These are phyloP conservation scores for Heliconius charithonia DNA, from an alignment of 2,888 invertebrate genomes.

Conservation along the genomic window DNA sequence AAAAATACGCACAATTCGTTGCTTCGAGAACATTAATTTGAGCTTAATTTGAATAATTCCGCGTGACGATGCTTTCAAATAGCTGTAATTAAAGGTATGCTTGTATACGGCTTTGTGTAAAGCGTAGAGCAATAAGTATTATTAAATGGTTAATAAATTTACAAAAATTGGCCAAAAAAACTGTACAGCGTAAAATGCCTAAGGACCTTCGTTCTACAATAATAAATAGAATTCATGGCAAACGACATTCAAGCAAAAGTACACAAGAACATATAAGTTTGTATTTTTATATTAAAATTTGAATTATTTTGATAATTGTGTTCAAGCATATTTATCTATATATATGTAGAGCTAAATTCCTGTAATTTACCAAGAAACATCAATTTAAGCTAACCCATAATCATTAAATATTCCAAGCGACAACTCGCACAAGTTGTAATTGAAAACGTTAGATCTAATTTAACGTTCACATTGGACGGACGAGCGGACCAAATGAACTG, in stretches of 20 bases:
- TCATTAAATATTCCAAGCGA: constrained; percentile 9
- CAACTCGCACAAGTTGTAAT: constrained; percentile 6
- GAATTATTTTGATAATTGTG: too few relatives aligned
- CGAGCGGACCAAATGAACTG: constrained; percentile 35
- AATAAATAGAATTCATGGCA: too few relatives aligned
- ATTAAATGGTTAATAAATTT: constrained; percentile 33
- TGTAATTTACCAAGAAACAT: neutral
- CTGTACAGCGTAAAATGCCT: neutral
- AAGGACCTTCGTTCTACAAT: neutral
- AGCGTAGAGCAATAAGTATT: constrained; percentile 31
- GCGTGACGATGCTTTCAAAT: constrained; percentile 76
- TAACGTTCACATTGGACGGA: constrained; percentile 42
- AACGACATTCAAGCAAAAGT: neutral
- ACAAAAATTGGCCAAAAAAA: neutral
- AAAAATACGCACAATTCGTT: constrained; percentile 74
- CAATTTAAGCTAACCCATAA: neutral
- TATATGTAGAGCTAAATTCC: neutral
- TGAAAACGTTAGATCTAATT: constrained; percentile 38
- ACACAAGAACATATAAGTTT: too few relatives aligned
- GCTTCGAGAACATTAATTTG: constrained; percentile 75
- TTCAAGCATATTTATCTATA: neutral
- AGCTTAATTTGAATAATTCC: constrained; percentile 78
- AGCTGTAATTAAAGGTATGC: constrained; percentile 72
- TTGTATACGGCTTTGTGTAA: constrained; percentile 57
- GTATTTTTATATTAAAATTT: neutral